phyloP scores from a whole-genome alignment of 2,888 invertebrate genomes.

The Callosobruchus maculatus region DNA sequence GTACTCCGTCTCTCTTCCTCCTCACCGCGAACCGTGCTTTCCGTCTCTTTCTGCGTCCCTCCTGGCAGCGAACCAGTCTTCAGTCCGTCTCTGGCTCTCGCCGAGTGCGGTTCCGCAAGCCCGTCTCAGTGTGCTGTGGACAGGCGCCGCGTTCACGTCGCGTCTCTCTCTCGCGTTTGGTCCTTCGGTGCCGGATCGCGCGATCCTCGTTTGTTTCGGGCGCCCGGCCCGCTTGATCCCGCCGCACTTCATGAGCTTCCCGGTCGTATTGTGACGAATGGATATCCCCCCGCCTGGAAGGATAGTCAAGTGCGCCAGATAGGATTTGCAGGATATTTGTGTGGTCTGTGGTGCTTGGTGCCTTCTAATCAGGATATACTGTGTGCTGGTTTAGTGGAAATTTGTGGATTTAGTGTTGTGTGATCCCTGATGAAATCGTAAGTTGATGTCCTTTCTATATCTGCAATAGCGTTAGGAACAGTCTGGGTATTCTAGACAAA shows the following conservation, averaged over 20 bases:
- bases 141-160: conserved; percentile 28
- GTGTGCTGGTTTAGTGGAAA: background rate
- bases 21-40: conserved; percentile 24
- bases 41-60: conserved; percentile 37
- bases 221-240: background rate
- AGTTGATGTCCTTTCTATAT: background rate
- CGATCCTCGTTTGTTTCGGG: conserved; percentile 9
- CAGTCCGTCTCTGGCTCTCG: conserved; percentile 46
- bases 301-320: background rate
- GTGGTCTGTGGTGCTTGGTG: background rate
- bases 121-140: conserved; percentile 33
- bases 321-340: background rate
- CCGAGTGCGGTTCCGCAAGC: conserved; percentile 34
- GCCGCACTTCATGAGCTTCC: background rate
- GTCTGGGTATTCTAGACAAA: too few species aligned
- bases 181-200: conserved; percentile 8
- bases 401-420: background rate
- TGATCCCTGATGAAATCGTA: background rate
- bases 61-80: conserved; percentile 45
- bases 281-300: background rate
- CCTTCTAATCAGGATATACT: background rate
- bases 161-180: conserved; percentile 8
- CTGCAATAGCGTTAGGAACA: too few species aligned
- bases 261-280: background rate
- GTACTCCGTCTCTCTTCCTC: conserved; percentile 32